Evolutionary conservation across 1,140 invertebrate genomes (phyloP), one percentile per base, ranked within the genome.

Genomic region (Diprion similis): DNA sequence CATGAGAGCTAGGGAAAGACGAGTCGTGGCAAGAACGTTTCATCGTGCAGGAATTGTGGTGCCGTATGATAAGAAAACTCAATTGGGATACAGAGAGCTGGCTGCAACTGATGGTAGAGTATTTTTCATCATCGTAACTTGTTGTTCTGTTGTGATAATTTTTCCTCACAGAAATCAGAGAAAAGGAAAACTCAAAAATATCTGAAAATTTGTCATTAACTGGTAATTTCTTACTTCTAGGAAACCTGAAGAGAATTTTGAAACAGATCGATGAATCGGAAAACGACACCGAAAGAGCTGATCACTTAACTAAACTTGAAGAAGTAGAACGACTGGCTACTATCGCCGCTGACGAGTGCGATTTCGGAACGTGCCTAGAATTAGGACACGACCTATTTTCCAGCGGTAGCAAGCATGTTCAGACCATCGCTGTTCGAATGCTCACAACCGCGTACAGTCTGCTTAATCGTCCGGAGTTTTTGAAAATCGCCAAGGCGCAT

Each of bases 311-410:
- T 73, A 89, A 92, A 10, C 82, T 98, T 6, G 93, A 97, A 77
- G 93, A 94, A 78, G 86, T 96, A 10, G 91, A 96, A 45, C 95
- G 93, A 51, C 92, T 91, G 78, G 92, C 95, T 9, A 95, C 92
- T 81, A 97, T 97, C 85, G 96, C 97, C 1, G 93, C 94, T 75
- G 97, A 98, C 85, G 97, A 98, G 86, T 96, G 95, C 84, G 97
- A 98, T 86, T 98, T 97, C 89, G 97, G 97, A 0, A 96, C 95
- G 69, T 94, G 95, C 8, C 82, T 98, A 1, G 97, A 99, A 87
- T 87, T 97, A 45, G 97, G 95, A 0, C 91, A 97, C 48, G 92
- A 97, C 86, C 84, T 98, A 17, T 96, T 98, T 81, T 92, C 90
- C 74, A 94, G 91, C 80, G 96, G 95, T 0, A 84, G 92, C 71